phyloP scores from a whole-genome alignment of 37 sponge, comb jelly and placozoan species.

The Ephydatia muelleri region DNA sequence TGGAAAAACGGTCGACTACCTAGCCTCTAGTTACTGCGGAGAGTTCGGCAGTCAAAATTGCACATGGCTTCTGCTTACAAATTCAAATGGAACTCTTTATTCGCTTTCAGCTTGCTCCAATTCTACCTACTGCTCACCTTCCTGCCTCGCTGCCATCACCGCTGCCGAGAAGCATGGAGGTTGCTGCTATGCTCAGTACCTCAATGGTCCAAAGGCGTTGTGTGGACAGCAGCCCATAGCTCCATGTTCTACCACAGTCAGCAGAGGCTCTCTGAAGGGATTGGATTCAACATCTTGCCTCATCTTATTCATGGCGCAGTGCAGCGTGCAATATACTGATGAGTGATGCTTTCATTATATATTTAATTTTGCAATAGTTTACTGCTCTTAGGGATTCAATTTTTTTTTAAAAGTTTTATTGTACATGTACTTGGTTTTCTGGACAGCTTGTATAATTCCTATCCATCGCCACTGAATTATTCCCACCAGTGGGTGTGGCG shows the following conservation, averaged over 20 bases:
- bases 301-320: not conserved
- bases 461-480: too few species aligned
- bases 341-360: not conserved
- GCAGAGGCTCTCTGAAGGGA: not conserved
- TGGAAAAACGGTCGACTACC: not conserved
- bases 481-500: too few species aligned
- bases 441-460: too few species aligned
- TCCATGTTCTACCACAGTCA: not conserved
- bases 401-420: not conserved
- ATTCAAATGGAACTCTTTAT: not conserved
- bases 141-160: not conserved
- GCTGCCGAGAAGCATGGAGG: not conserved
- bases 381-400: not conserved
- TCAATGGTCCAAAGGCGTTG: constrained; percentile 1
- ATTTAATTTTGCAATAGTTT: not conserved
- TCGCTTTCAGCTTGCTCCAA: not conserved
- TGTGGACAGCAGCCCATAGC: constrained; percentile 1
- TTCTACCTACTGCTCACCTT: not conserved
- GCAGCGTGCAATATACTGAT: too few species aligned
- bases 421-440: too few species aligned
- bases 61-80: not conserved
- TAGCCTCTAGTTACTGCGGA: not conserved
- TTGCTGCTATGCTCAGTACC: not conserved
- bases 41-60: not conserved
- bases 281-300: not conserved